Base-by-base conservation (phyloP, 2,888 invertebrate species). In the Lasioglossum leucozonium region DNA sequence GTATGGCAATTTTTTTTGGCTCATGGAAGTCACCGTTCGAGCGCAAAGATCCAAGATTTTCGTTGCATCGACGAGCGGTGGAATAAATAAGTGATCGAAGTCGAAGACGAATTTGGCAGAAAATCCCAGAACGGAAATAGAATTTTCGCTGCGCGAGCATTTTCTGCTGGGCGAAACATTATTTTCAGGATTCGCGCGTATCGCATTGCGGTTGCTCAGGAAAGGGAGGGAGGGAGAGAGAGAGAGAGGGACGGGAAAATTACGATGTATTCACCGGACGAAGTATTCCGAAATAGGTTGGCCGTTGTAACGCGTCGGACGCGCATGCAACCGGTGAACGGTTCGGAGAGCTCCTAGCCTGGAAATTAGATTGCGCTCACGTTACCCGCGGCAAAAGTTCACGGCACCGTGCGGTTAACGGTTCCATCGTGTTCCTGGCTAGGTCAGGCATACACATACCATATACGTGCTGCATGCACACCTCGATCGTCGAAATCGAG, bases 301-400 rank as follows among this genome's bases (percentile, higher is more conserved):
- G 72, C 55, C 47, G 73, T 77, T 72, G 84, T 78, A 76, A 26
- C 47, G 58, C 44, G 51, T 37, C 26, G 37, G 75, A 47, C 71
- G 84, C 62, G 84, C 84, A 79, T 72, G 77, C 84, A 72, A 75
- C 67, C 82, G 74, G 79, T 77, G 86, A 82, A 81, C 82, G 73
- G 74, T 58, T 69, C 65, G 34, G 30, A 34, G 71, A 34, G 71
- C 69, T 37, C 71, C 58, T 72, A 72, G 80, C 77, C 72, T 82
- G 72, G 86, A 86, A 89, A 89, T 88, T 89, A 89, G 88, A 89
- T 88, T 89, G 88, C 86, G 69, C 86, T 89, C 84, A 67, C 88
- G 89, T 88, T 81, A 81, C 77, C 58, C 78, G 72, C 80, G 83
- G 86, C 80, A 88, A 86, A 87, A 89, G 86, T 89, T 86, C 84